phyloP scores from a whole-genome alignment of 1,140 invertebrate species.

The Hyphantria cunea region DNA sequence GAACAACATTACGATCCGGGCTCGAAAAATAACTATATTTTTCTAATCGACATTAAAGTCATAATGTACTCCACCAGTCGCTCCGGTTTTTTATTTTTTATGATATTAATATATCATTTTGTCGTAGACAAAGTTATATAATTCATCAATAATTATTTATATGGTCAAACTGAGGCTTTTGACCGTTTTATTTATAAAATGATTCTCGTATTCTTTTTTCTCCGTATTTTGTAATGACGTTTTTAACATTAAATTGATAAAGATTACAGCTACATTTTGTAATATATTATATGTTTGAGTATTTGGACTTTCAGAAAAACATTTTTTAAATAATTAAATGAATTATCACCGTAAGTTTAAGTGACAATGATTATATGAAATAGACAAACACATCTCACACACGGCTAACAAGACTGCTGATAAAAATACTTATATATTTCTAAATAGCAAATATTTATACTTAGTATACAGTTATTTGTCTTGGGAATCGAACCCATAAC shows the following conservation, averaged over 20 bases:
- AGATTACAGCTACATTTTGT: too few relatives aligned
- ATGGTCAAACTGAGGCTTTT: conserved; percentile 55
- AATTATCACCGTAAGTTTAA: too few relatives aligned
- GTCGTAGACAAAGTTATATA: conserved; percentile 59
- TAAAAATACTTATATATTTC: too few relatives aligned
- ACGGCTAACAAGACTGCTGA: too few relatives aligned
- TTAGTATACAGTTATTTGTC: too few relatives aligned
- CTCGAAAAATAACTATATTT: conserved; percentile 52
- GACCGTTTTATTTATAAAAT: conserved; percentile 65
- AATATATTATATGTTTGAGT: too few relatives aligned
- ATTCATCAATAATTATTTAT: conserved; percentile 68
- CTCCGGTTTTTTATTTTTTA: conserved; percentile 42
- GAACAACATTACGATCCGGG: conserved; percentile 29
- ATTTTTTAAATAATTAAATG: too few relatives aligned
- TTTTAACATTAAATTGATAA: background rate
- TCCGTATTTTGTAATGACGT: background rate
- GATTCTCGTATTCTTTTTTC: conserved; percentile 1
- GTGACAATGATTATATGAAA: too few relatives aligned
- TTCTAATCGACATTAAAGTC: conserved; percentile 65
- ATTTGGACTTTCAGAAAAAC: background rate
- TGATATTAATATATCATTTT: conserved; percentile 62
- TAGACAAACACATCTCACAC: too few relatives aligned
- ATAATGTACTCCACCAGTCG: conserved; percentile 52
- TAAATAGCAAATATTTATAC: too few relatives aligned
- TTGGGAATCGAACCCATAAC: too few relatives aligned